A percentile compares a stretch with the other conserved stretches of the same genome.
Evolutionary conservation across 1,140 invertebrate species (phyloP).

Genomic region (Coenobita brevimanus): DNA sequence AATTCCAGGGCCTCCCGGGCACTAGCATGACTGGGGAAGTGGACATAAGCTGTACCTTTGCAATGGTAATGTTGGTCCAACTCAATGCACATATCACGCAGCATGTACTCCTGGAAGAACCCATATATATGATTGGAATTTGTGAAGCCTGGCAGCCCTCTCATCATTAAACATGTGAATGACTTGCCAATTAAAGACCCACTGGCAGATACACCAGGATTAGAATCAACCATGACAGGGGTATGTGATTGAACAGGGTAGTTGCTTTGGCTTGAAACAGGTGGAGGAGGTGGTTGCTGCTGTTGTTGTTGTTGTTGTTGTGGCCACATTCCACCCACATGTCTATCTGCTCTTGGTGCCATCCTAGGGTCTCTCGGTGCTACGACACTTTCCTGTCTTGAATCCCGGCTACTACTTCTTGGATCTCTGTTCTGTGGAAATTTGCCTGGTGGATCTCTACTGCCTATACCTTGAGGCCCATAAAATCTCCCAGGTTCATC

Average conservation of each 20-base stretch:
- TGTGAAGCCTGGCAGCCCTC: slow-evolving; percentile 41
- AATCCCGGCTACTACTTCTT: slow-evolving; percentile 27
- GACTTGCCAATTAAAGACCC: slow-evolving; percentile 48
- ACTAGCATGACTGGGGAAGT: slow-evolving; percentile 56
- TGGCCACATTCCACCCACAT: slow-evolving; percentile 25
- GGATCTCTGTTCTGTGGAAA: slow-evolving; percentile 36
- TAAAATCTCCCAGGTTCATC: slow-evolving; percentile 29
- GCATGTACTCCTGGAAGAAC: slow-evolving; percentile 55
- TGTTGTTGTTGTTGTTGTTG: slow-evolving; percentile 9
- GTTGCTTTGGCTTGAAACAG: not conserved
- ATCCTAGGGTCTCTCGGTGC: slow-evolving; percentile 41
- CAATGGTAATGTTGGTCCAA: slow-evolving; percentile 43
- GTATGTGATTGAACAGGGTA: slow-evolving; percentile 10
- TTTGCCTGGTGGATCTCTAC: slow-evolving; percentile 32
- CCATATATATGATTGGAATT: slow-evolving; percentile 52
- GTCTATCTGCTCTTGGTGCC: slow-evolving; percentile 40
- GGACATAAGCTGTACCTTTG: slow-evolving; percentile 54
- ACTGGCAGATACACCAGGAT: slow-evolving; percentile 47
- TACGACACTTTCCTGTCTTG: slow-evolving; percentile 28
- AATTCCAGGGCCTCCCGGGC: slow-evolving; percentile 51
- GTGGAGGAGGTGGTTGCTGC: not conserved
- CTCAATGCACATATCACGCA: slow-evolving; percentile 55
- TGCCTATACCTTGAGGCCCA: not conserved
- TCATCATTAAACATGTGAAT: slow-evolving; percentile 57
- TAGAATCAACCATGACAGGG: slow-evolving; percentile 3